These are phyloP conservation scores for Rhabditoides inermis DNA, from an alignment of 2,888 invertebrate genomes.

Conservation along the genomic window DNA sequence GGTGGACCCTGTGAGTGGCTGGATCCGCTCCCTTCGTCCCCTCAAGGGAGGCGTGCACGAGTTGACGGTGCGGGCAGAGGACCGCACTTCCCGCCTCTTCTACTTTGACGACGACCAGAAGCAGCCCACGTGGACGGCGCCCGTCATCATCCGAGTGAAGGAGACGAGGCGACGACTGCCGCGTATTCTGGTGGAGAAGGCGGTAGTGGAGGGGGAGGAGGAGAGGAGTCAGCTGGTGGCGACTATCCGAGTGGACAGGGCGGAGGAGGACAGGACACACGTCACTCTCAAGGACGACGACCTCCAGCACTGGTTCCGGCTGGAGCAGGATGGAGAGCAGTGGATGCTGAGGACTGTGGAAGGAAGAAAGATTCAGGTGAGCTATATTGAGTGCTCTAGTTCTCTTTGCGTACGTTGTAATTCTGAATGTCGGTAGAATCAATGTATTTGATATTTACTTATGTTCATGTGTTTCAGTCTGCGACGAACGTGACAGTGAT, in stretches of 20 bases:
- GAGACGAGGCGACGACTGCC: conserved; percentile 11
- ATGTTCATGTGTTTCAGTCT: too few relatives aligned
- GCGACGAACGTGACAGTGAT: conserved; percentile 12
- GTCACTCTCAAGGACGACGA: conserved; percentile 17
- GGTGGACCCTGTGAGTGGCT: conserved; percentile 74
- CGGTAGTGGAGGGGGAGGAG: conserved; percentile 7
- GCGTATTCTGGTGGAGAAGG: conserved; percentile 12
- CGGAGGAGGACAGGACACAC: conserved; percentile 2
- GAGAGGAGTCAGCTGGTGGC: conserved; percentile 15
- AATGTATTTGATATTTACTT: too few relatives aligned
- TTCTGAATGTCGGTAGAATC: too few relatives aligned
- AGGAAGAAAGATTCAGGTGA: too few relatives aligned
- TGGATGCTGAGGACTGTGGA: conserved; percentile 20
- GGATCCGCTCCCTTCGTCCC: conserved; percentile 30
- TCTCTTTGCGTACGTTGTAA: too few relatives aligned
- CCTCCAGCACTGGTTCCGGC: conserved; percentile 18
- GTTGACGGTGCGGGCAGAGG: conserved; percentile 34
- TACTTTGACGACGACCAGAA: conserved; percentile 29
- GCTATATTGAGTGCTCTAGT: too few relatives aligned
- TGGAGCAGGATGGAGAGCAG: conserved; percentile 9
- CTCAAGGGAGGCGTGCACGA: conserved; percentile 27
- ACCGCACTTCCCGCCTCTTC: conserved; percentile 39
- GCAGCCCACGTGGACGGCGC: conserved; percentile 21
- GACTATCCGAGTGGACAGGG: conserved; percentile 13
- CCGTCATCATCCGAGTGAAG: conserved; percentile 17